Evolutionary conservation across 2,888 invertebrate species (phyloP).

Genomic region (Elaeidobius kamerunicus): DNA sequence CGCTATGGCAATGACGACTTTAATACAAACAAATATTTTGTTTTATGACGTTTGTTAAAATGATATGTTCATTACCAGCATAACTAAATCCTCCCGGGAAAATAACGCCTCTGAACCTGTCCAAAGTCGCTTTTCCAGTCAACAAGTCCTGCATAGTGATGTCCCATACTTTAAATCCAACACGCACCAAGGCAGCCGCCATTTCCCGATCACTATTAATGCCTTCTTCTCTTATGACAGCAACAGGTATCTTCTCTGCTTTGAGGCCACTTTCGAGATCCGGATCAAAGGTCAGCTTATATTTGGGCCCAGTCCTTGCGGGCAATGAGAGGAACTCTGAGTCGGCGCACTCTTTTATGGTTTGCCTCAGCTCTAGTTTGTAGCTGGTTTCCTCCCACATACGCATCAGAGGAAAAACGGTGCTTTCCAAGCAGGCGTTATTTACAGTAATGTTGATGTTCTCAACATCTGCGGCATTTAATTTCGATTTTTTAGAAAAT

Average conservation of each 20-base stretch:
- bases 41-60: no score
- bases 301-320: slow-evolving; percentile 66
- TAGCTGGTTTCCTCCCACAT: slow-evolving; percentile 97
- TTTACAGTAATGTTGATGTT: slow-evolving; percentile 60
- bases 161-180: slow-evolving; percentile 90
- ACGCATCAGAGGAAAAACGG: slow-evolving; percentile 67
- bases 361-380: slow-evolving; percentile 81
- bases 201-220: slow-evolving; percentile 97
- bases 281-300: slow-evolving; percentile 69
- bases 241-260: slow-evolving; percentile 62
- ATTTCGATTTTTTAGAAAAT: no score
- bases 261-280: slow-evolving; percentile 52
- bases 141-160: slow-evolving; percentile 91
- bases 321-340: slow-evolving; percentile 74
- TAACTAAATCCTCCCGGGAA: slow-evolving; percentile 99
- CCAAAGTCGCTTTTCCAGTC: slow-evolving; percentile 65
- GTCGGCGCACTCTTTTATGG: slow-evolving; percentile 72
- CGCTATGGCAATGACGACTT: no score
- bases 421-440: slow-evolving; percentile 59
- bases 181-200: slow-evolving; percentile 84
- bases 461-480: no score
- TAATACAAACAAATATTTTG: no score
- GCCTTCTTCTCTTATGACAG: slow-evolving; percentile 95
- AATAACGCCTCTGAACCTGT: slow-evolving; percentile 81
- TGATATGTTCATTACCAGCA: no score